These are phyloP conservation scores for Octopus sinensis DNA, from an alignment of 1,140 invertebrate genomes.

Conservation along the genomic window DNA sequence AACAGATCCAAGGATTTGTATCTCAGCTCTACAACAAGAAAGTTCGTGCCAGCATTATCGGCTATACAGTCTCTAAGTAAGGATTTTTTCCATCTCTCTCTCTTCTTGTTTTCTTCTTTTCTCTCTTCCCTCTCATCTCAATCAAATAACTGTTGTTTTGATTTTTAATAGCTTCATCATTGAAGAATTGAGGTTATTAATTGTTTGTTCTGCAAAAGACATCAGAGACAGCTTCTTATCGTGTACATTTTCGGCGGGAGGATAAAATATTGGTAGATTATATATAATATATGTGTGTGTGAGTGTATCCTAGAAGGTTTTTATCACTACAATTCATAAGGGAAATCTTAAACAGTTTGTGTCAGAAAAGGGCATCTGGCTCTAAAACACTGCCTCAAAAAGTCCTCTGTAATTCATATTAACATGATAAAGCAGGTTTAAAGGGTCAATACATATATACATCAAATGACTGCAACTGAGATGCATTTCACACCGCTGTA, in stretches of 20 bases:
- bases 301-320: no score
- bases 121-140: background rate
- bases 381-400: no score
- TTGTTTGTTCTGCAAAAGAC: background rate
- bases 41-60: background rate
- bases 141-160: background rate
- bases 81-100: background rate
- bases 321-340: no score
- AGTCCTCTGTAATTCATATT: no score
- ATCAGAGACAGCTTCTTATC: background rate
- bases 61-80: background rate
- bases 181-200: background rate
- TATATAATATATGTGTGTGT: no score
- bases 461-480: no score
- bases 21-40: constrained; percentile 52
- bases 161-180: background rate
- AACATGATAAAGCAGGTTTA: no score
- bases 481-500: no score
- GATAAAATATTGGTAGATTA: background rate
- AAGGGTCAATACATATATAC: no score
- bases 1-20: constrained; percentile 49
- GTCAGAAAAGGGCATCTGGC: no score
- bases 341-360: no score
- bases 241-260: background rate
- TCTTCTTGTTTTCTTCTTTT: background rate